Conservation (phyloP, 2,888 invertebrate species). For the Erebia palarica region DNA sequence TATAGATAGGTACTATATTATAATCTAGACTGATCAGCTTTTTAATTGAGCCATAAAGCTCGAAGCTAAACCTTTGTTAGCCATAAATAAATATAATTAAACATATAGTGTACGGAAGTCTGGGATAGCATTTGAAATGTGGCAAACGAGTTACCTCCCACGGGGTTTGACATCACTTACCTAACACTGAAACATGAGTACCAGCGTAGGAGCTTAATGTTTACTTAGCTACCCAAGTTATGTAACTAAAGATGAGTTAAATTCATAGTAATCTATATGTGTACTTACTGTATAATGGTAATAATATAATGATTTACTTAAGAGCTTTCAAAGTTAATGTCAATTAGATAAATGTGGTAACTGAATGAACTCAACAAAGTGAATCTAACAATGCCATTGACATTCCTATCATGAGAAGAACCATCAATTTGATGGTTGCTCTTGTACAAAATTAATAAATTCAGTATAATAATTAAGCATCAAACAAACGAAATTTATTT, state of each 20-base stretch:
- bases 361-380: too few relatives aligned
- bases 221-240: conserved; percentile 11
- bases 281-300: too few relatives aligned
- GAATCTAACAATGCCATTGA: too few relatives aligned
- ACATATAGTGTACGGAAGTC: conserved; percentile 23
- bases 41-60: background rate
- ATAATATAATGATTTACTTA: background rate
- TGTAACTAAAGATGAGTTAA: conserved; percentile 14
- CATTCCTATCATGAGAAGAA: too few relatives aligned
- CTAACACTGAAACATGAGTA: conserved; percentile 18
- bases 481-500: too few relatives aligned
- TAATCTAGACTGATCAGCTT: background rate
- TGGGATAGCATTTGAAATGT: conserved; percentile 18
- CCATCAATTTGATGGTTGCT: too few relatives aligned
- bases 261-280: conserved; percentile 4
- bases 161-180: conserved; percentile 7
- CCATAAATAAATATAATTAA: background rate
- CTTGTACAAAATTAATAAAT: too few relatives aligned
- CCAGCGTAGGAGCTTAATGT: conserved; percentile 5
- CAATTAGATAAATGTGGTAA: background rate
- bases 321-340: conserved; percentile 5
- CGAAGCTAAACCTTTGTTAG: background rate
- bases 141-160: conserved; percentile 27
- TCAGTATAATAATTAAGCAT: too few relatives aligned
- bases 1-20: too few relatives aligned